Evolutionary conservation across 1,140 invertebrate species (phyloP).

Genomic region (Drosophila malerkotliana): DNA sequence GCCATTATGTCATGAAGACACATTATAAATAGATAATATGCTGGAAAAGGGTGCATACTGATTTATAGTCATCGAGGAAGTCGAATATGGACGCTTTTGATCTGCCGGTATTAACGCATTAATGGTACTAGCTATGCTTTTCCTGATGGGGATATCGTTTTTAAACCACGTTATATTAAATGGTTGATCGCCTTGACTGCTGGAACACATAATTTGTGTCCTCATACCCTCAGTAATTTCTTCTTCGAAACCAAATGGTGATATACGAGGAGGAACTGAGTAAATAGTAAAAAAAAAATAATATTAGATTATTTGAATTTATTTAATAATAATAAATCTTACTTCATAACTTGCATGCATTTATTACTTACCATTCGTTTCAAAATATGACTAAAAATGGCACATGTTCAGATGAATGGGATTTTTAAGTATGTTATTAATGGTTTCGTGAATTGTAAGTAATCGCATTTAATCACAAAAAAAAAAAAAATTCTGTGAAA

Average conservation of each 20-base stretch:
- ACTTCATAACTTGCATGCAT: no score
- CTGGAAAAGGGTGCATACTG: slow-evolving; percentile 84
- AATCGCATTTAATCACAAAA: no score
- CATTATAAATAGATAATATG: slow-evolving; percentile 87
- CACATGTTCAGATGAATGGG: no score
- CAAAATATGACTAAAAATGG: no score
- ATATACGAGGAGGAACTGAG: slow-evolving; percentile 87
- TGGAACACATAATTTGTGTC: slow-evolving; percentile 91
- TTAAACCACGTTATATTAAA: slow-evolving; percentile 89
- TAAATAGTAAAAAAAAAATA: slow-evolving; percentile 39
- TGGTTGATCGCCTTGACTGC: slow-evolving; percentile 90
- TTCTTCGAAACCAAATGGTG: slow-evolving; percentile 87
- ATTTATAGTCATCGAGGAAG: slow-evolving; percentile 78
- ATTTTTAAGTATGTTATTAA: no score
- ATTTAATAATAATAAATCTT: neutral
- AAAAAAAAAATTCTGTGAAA: no score
- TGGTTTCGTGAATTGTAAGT: no score
- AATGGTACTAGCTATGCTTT: neutral
- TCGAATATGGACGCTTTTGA: slow-evolving; percentile 43
- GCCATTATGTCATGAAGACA: slow-evolving; percentile 87
- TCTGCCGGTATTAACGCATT: slow-evolving; percentile 2
- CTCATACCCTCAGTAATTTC: slow-evolving; percentile 90
- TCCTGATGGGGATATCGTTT: slow-evolving; percentile 84
- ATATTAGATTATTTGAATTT: neutral
- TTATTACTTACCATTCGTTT: no score